Conservation (phyloP, 2,888 invertebrate species). For the Noctua comes region DNA sequence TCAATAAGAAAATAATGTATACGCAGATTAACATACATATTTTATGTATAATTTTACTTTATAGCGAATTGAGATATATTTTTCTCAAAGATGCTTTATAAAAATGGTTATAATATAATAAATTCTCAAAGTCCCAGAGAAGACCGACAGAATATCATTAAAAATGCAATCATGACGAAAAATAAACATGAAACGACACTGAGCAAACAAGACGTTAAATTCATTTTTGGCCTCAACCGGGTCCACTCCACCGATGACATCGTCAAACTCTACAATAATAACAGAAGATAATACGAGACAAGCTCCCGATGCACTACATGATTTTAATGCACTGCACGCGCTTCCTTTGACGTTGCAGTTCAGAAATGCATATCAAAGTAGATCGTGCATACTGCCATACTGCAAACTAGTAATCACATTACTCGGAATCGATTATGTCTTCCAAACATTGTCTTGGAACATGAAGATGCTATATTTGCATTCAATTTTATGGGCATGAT, state of each 20-base stretch:
- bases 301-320: not conserved
- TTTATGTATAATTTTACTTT: not conserved
- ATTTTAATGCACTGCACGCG: constrained; percentile 38
- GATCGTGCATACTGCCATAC: constrained; percentile 30
- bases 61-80: not conserved
- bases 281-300: not conserved
- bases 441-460: constrained; percentile 31
- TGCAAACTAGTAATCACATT: constrained; percentile 43
- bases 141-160: not conserved
- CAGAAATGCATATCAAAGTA: constrained; percentile 54
- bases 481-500: constrained; percentile 32
- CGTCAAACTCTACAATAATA: constrained; percentile 7
- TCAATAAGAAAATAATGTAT: not conserved
- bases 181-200: not conserved
- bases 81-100: not conserved
- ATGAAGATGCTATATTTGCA: constrained; percentile 36
- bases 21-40: not conserved
- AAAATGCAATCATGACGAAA: not conserved
- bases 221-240: not conserved
- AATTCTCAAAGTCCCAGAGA: not conserved
- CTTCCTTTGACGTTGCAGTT: constrained; percentile 45
- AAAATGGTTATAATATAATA: not conserved
- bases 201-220: not conserved
- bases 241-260: not conserved
- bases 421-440: constrained; percentile 45